A percentile compares a stretch with the other conserved stretches of the same genome.
Evolutionary conservation across 2,888 invertebrate genomes (phyloP).

Genomic region (Amphipyra tragopoginis): DNA sequence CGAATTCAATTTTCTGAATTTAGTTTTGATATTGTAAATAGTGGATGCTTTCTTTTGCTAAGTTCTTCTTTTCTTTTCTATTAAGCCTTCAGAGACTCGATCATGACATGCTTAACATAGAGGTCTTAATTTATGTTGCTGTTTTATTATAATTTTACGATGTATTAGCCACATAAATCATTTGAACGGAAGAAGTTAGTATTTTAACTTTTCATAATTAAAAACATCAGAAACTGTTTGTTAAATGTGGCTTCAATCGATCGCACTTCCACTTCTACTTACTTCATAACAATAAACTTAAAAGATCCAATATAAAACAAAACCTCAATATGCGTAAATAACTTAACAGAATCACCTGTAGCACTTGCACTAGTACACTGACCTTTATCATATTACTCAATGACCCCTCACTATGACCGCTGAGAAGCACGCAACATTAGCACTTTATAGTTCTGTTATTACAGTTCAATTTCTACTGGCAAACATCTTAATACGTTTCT

Average conservation of each 20-base stretch:
- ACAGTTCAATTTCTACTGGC: conserved; percentile 15
- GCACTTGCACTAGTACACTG: conserved; percentile 59
- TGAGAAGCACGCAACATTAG: conserved; percentile 35
- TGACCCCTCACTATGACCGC: conserved; percentile 71
- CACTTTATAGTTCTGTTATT: neutral
- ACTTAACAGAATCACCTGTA: conserved; percentile 44
- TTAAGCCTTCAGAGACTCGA: no score
- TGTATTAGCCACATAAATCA: no score
- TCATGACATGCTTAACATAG: no score
- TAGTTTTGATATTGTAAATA: neutral
- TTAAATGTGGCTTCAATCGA: no score
- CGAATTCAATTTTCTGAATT: neutral
- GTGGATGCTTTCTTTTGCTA: no score
- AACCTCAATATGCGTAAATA: conserved; percentile 19
- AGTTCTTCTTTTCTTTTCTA: no score
- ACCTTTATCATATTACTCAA: conserved; percentile 76
- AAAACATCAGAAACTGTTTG: no score
- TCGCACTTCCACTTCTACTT: no score
- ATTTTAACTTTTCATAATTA: no score
- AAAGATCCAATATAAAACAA: conserved; percentile 3
- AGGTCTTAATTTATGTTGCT: neutral
- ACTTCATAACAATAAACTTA: neutral
- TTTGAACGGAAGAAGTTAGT: no score
- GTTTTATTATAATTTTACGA: no score
- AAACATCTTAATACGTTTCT: conserved; percentile 14